Evolutionary conservation across 2,797 vertebrate genomes (phyloP), one percentile per base, ranked within the genome.

Genomic region (Eurystomus glaucurus): DNA sequence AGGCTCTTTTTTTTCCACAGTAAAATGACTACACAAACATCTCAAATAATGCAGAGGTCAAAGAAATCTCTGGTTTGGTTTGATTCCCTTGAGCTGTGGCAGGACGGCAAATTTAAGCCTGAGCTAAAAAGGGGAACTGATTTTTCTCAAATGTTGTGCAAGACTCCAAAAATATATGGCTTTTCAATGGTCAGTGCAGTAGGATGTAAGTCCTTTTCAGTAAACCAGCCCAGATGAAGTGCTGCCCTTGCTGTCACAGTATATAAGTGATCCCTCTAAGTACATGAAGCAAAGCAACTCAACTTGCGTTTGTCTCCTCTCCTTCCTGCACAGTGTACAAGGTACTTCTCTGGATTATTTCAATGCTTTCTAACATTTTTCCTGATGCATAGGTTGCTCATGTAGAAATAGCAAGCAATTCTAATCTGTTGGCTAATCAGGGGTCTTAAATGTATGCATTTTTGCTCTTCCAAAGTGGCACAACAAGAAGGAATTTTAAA

Each of bases 331-430:
- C 43, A 25, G 14, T 19, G 1, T 31, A 33, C 0, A 0, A 9
- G 19, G 41, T 61, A 19, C 35, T 77, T 39, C 10, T 31, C 31
- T 55, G 43, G 5, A 72, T 26, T 52, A 60, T 41, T 92, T 66
- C n/a, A 23, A 3, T 43, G 19, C 22, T 54, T 55, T 2, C 0
- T 31, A 54, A 28, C 0, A 0, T 28, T 37, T 77, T 74, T 58
- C 31, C 19, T 25, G 31, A 71, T 28, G 50, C 11, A 39, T 8
- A 39, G 22, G 23, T 55, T 58, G 71, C 48, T 76, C 11, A 9
- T 17, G 62, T 55, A 46, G 52, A 84, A 84, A 62, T 62, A 3
- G 14, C 48, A 71, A n/a, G 15, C 58, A 58, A 9, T 22, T 76
- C 26, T 66, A 31, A 69, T 18, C 21, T 75, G n/a, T 57, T 57